phyloP scores from a whole-genome alignment of 2,113 vertebrate genomes.

The Brachyistius frenatus region DNA sequence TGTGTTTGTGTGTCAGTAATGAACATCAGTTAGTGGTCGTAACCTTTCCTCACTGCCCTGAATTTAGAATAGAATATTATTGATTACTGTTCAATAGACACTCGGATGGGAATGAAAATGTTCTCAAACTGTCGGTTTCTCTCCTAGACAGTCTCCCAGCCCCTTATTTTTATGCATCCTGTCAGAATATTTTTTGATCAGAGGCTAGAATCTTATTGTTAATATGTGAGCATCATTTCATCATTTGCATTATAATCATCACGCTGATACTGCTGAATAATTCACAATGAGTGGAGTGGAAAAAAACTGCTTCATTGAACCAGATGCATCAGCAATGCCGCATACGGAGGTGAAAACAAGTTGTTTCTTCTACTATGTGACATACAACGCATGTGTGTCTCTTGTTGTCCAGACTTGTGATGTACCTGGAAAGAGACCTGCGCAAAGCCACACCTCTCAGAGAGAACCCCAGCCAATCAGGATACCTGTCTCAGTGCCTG shows the following conservation, averaged over 20 bases:
- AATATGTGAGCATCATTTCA: not conserved
- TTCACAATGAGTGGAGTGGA: not conserved
- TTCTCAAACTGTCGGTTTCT: constrained; percentile 22
- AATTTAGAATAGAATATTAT: constrained; percentile 69
- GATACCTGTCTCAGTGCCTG: constrained; percentile 72
- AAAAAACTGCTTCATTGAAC: not conserved
- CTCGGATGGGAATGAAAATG: constrained; percentile 56
- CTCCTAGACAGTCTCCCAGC: constrained; percentile 18
- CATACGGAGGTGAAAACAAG: not conserved
- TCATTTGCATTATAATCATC: not conserved
- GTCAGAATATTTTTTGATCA: constrained; percentile 15
- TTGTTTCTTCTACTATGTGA: not conserved
- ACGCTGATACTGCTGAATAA: not conserved
- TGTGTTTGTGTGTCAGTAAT: constrained; percentile 49
- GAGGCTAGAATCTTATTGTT: constrained; percentile 18
- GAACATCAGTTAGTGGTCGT: constrained; percentile 56
- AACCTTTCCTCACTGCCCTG: constrained; percentile 62
- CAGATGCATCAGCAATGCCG: not conserved
- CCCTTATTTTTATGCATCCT: constrained; percentile 12
- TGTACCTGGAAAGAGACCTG: constrained; percentile 74
- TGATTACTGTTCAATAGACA: constrained; percentile 64
- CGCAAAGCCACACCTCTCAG: constrained; percentile 67
- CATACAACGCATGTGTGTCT: constrained; percentile 9
- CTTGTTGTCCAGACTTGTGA: constrained; percentile 65
- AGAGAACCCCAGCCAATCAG: constrained; percentile 64